A percentile compares a stretch with the other conserved stretches of the same genome.
phyloP scores from a whole-genome alignment of 2,888 invertebrate genomes.

The Mythimna lalbum region DNA sequence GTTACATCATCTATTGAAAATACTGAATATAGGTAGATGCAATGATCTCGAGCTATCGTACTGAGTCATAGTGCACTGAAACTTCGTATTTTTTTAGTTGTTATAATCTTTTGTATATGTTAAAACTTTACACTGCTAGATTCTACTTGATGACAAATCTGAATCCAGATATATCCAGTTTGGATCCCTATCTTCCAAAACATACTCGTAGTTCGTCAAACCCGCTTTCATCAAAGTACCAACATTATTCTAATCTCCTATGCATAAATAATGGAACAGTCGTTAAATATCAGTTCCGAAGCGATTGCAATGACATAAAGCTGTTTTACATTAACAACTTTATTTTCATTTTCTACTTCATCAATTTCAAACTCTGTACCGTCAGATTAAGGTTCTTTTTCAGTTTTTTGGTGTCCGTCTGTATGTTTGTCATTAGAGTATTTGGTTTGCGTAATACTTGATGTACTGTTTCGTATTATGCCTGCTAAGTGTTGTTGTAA shows the following conservation, averaged over 20 bases:
- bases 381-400: conserved; percentile 68
- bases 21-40: too few species aligned
- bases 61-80: too few species aligned
- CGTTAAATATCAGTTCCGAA: conserved; percentile 87
- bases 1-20: too few species aligned
- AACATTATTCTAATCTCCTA: conserved; percentile 84
- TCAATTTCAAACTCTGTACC: conserved; percentile 63
- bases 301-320: conserved; percentile 85
- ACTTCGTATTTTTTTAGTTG: too few species aligned
- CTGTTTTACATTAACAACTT: conserved; percentile 76
- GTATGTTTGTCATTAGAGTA: conserved; percentile 66
- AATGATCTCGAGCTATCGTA: too few species aligned
- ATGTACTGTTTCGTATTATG: conserved; percentile 72
- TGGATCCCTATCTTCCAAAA: conserved; percentile 42
- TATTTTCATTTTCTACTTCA: conserved; percentile 59
- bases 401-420: conserved; percentile 37
- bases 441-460: conserved; percentile 81
- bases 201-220: conserved; percentile 16
- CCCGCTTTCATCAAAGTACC: conserved; percentile 77
- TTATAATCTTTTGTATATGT: too few species aligned
- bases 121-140: too few species aligned
- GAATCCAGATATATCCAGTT: not conserved
- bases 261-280: conserved; percentile 84
- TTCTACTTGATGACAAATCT: not conserved
- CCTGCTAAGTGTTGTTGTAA: conserved; percentile 67